These are phyloP conservation scores for Passerculus sandwichensis DNA, from an alignment of 2,797 vertebrate species.

Conservation along the genomic window DNA sequence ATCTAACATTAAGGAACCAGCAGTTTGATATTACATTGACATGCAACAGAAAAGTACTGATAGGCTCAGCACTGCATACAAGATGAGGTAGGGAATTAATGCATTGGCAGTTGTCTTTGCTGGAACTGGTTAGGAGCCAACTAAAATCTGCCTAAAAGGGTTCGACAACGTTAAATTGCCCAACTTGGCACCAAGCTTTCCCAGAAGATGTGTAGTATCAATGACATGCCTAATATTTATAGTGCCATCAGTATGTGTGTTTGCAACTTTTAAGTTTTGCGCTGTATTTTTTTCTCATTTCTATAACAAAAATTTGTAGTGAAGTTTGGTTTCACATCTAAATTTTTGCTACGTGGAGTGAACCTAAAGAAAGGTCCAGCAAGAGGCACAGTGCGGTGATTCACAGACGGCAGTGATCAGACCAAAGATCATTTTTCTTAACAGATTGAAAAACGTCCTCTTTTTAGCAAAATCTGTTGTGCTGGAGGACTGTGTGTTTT, in stretches of 20 bases:
- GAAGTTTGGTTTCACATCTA: neutral
- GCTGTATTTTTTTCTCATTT: conserved; percentile 21
- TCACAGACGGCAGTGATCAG: neutral
- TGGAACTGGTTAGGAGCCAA: conserved; percentile 79
- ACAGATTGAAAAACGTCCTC: conserved; percentile 23
- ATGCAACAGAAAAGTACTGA: conserved; percentile 70
- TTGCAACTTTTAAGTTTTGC: conserved; percentile 65
- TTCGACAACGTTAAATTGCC: conserved; percentile 75
- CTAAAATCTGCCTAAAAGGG: conserved; percentile 79
- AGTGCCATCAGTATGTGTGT: conserved; percentile 69
- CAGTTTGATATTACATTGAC: conserved; percentile 71
- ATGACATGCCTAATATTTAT: conserved; percentile 74
- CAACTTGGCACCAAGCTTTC: conserved; percentile 72
- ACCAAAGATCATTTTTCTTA: neutral
- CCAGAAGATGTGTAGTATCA: conserved; percentile 73
- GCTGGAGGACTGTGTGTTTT: neutral
- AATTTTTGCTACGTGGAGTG: neutral
- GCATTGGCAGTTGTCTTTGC: conserved; percentile 74
- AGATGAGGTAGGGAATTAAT: conserved; percentile 77
- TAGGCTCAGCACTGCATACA: conserved; percentile 68
- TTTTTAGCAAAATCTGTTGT: conserved; percentile 44
- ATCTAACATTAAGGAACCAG: conserved; percentile 41
- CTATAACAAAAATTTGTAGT: neutral
- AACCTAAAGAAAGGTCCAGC: neutral
- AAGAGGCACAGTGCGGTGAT: neutral